A percentile compares a stretch with the other conserved stretches of the same genome.
Conservation (phyloP, 2,888 invertebrate genomes). For the Craniophora ligustri region DNA sequence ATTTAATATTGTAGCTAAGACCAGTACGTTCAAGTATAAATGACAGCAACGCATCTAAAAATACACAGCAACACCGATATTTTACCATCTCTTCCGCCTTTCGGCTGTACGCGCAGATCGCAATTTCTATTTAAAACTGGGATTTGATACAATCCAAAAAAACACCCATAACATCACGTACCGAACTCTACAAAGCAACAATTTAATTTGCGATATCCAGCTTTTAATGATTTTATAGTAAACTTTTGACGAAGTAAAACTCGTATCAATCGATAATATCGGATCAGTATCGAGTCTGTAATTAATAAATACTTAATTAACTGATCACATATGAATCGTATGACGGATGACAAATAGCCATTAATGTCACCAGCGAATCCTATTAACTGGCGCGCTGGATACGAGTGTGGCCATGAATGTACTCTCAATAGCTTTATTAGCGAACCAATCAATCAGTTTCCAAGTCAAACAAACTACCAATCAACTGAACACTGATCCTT, state of each 20-base stretch:
- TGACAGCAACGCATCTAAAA: no score
- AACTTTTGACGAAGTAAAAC: constrained; percentile 38
- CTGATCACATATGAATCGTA: constrained; percentile 77
- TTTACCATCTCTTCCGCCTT: constrained; percentile 10
- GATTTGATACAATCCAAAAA: constrained; percentile 7
- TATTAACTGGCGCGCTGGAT: constrained; percentile 68
- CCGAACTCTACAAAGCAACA: constrained; percentile 14
- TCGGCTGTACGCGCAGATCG: constrained; percentile 10
- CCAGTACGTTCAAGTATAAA: no score
- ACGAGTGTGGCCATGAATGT: constrained; percentile 61
- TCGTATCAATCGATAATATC: constrained; percentile 17
- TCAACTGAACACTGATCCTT: constrained; percentile 67
- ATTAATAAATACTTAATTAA: constrained; percentile 70
- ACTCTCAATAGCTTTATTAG: constrained; percentile 75
- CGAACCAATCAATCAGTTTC: constrained; percentile 72
- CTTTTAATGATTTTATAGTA: no score
- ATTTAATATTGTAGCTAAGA: no score
- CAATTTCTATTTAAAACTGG: constrained; percentile 31
- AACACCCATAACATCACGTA: constrained; percentile 5
- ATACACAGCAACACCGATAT: no score
- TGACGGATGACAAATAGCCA: constrained; percentile 82
- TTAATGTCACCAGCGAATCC: constrained; percentile 74
- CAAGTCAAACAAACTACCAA: constrained; percentile 75
- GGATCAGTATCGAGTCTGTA: constrained; percentile 51
- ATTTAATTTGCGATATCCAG: not conserved